A percentile compares a stretch with the other conserved stretches of the same genome.
These are phyloP conservation scores for Scaptomyza cyrtandrae DNA, from an alignment of 2,888 invertebrate genomes.

Conservation along the genomic window DNA sequence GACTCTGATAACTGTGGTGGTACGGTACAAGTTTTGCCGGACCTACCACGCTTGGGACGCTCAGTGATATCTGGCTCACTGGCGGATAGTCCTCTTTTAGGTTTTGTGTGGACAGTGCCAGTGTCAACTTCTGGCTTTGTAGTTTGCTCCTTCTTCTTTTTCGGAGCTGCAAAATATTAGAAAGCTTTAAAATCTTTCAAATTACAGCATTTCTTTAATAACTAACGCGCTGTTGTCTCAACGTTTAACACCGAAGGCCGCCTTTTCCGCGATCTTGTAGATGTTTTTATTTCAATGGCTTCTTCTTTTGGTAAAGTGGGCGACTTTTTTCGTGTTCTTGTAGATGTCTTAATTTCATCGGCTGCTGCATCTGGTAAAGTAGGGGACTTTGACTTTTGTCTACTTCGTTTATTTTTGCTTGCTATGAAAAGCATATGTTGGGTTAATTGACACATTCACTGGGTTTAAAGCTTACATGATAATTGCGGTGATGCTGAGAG, in stretches of 20 bases:
- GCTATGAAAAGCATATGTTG: neutral
- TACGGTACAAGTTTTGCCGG: neutral
- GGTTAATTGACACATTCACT: neutral
- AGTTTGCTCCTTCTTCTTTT: neutral
- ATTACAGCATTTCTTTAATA: neutral
- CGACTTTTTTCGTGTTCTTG: slow-evolving; percentile 4
- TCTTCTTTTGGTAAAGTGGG: neutral
- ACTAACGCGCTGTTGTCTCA: slow-evolving; percentile 19
- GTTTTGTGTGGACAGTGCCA: neutral
- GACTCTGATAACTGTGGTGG: neutral
- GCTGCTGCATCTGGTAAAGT: neutral
- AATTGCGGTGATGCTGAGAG: neutral
- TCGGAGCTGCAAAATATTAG: slow-evolving; percentile 14
- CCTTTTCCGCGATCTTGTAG: slow-evolving; percentile 3
- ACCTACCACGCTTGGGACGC: neutral
- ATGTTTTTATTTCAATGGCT: neutral
- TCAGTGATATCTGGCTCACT: neutral
- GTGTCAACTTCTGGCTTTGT: neutral
- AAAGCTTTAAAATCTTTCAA: neutral
- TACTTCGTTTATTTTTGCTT: slow-evolving; percentile 5
- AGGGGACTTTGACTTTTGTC: neutral
- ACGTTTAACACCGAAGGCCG: neutral
- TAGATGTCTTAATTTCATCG: neutral
- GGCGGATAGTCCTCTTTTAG: neutral
- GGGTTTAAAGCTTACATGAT: slow-evolving; percentile 7